Evolutionary conservation across 1,140 invertebrate species (phyloP).

Genomic region (Lordiphosa collinella): DNA sequence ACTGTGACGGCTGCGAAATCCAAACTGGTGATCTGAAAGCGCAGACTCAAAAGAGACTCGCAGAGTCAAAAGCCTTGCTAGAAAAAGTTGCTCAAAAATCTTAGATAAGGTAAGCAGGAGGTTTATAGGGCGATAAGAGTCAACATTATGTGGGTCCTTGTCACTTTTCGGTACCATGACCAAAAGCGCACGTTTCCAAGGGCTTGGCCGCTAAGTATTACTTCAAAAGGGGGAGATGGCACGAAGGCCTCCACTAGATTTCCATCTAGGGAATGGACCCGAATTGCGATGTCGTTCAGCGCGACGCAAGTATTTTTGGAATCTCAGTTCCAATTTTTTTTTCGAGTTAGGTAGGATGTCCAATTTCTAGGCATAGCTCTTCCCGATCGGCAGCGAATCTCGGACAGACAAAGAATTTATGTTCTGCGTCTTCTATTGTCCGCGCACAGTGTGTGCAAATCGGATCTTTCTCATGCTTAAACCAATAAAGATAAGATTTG

Average conservation of each 20-base stretch:
- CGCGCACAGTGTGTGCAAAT: background rate
- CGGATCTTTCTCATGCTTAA: background rate
- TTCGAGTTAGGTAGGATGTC: background rate
- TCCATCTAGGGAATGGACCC: background rate
- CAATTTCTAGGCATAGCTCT: background rate
- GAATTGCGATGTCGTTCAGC: background rate
- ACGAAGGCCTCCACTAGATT: background rate
- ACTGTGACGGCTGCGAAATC: too few relatives aligned
- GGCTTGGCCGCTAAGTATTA: too few relatives aligned
- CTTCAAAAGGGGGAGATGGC: background rate
- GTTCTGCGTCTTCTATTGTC: slow-evolving; percentile 1
- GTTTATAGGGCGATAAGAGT: too few relatives aligned
- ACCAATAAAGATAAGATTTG: background rate
- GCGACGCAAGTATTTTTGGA: background rate
- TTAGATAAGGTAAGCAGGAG: too few relatives aligned
- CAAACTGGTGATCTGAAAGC: too few relatives aligned
- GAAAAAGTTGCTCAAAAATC: too few relatives aligned
- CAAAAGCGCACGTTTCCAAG: too few relatives aligned
- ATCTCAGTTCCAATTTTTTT: background rate
- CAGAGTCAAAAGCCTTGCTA: too few relatives aligned
- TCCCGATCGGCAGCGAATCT: background rate
- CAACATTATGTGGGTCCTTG: too few relatives aligned
- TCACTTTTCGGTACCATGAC: too few relatives aligned
- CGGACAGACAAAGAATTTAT: background rate
- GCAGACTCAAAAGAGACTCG: too few relatives aligned